phyloP scores from a whole-genome alignment of 2,797 vertebrate species.

The Eulemur coronatus region DNA sequence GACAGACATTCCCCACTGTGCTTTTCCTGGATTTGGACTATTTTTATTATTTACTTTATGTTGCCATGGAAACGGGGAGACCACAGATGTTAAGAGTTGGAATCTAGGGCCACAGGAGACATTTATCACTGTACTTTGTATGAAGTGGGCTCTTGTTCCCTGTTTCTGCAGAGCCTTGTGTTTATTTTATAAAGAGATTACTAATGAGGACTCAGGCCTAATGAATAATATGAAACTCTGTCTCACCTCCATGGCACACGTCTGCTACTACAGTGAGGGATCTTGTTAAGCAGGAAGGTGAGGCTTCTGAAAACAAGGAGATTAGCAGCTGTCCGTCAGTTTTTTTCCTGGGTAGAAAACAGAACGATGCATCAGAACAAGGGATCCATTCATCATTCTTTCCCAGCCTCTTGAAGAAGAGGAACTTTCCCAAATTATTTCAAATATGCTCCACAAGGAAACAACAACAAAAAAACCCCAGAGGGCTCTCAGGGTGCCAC shows the following conservation, averaged over 20 bases:
- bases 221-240: slow-evolving; percentile 55
- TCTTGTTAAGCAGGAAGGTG: slow-evolving; percentile 59
- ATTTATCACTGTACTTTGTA: slow-evolving; percentile 81
- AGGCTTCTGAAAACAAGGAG: background rate
- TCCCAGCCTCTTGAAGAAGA: background rate
- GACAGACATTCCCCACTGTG: slow-evolving; percentile 84
- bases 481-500: background rate
- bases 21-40: slow-evolving; percentile 83
- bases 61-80: slow-evolving; percentile 77
- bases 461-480: background rate
- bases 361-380: slow-evolving; percentile 32
- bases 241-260: slow-evolving; percentile 38
- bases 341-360: background rate
- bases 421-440: slow-evolving; percentile 15
- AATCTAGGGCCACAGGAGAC: slow-evolving; percentile 83
- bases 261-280: slow-evolving; percentile 21
- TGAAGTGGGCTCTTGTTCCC: slow-evolving; percentile 84
- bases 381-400: slow-evolving; percentile 53
- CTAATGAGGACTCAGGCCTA: slow-evolving; percentile 70
- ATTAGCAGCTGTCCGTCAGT: slow-evolving; percentile 53
- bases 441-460: background rate
- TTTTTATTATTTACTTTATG: slow-evolving; percentile 86
- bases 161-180: slow-evolving; percentile 66
- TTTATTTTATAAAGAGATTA: slow-evolving; percentile 81
- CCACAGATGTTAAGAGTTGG: slow-evolving; percentile 85